These are phyloP conservation scores for Riptortus pedestris DNA, from an alignment of 1,140 invertebrate genomes.

Conservation along the genomic window DNA sequence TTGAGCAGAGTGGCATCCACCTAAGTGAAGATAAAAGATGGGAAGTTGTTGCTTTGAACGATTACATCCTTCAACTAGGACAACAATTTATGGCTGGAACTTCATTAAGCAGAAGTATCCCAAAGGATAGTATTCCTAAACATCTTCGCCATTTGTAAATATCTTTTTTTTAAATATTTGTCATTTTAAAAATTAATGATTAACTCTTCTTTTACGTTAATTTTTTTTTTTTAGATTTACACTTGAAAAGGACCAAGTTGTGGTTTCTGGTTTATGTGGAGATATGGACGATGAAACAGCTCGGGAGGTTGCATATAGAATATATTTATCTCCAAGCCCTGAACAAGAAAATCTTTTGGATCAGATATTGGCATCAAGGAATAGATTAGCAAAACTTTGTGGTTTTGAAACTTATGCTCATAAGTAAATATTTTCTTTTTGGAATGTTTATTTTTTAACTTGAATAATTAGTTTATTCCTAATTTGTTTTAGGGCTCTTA, in stretches of 20 bases:
- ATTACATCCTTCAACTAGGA: slow-evolving; percentile 66
- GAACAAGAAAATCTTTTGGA: slow-evolving; percentile 65
- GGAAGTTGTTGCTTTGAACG: slow-evolving; percentile 73
- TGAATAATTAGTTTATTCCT: neutral
- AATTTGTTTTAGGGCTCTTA: slow-evolving; percentile 54
- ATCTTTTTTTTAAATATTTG: slow-evolving; percentile 23
- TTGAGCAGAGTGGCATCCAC: slow-evolving; percentile 94
- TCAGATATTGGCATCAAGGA: slow-evolving; percentile 58
- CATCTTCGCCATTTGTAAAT: slow-evolving; percentile 65
- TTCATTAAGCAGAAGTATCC: slow-evolving; percentile 52
- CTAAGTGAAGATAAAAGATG: slow-evolving; percentile 63
- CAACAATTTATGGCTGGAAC: slow-evolving; percentile 75
- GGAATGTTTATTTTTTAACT: neutral
- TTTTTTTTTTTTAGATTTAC: slow-evolving; percentile 51
- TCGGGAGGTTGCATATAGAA: slow-evolving; percentile 79
- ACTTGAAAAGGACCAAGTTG: slow-evolving; percentile 55
- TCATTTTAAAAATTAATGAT: neutral
- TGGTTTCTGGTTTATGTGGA: slow-evolving; percentile 67
- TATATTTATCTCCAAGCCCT: slow-evolving; percentile 69
- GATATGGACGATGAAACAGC: slow-evolving; percentile 66
- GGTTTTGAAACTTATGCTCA: slow-evolving; percentile 82
- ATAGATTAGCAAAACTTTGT: slow-evolving; percentile 70
- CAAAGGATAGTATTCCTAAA: slow-evolving; percentile 53
- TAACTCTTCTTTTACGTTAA: neutral
- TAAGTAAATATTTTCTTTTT: slow-evolving; percentile 40